These are phyloP conservation scores for Drosophila suzukii DNA, from an alignment of 1,140 invertebrate species.

Conservation along the genomic window DNA sequence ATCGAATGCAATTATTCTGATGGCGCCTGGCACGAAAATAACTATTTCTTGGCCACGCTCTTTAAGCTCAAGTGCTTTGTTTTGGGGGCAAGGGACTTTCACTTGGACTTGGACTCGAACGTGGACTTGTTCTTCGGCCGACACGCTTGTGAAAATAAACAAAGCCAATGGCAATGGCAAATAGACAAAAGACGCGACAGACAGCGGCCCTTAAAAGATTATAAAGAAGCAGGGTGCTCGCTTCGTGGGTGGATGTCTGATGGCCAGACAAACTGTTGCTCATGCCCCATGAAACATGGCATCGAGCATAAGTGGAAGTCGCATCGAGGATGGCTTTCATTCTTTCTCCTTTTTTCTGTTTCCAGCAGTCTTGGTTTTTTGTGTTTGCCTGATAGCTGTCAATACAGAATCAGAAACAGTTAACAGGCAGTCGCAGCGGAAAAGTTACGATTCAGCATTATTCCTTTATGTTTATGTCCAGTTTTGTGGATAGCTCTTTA, in stretches of 20 bases:
- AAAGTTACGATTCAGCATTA: constrained; percentile 51
- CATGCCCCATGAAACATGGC: constrained; percentile 44
- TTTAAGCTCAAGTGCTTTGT: constrained; percentile 63
- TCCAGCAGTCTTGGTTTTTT: neutral
- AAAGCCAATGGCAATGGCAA: constrained; percentile 54
- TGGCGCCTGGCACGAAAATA: constrained; percentile 5
- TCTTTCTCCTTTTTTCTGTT: constrained; percentile 21
- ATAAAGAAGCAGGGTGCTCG: constrained; percentile 50
- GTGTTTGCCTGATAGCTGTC: constrained; percentile 20
- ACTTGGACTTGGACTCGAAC: constrained; percentile 1
- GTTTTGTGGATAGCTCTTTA: constrained; percentile 16
- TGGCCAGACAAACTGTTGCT: constrained; percentile 48
- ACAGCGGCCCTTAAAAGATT: constrained; percentile 71
- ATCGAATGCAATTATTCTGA: constrained; percentile 42
- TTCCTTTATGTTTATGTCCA: constrained; percentile 42
- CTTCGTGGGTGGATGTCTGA: constrained; percentile 32
- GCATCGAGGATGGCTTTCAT: constrained; percentile 38
- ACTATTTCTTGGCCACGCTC: constrained; percentile 32
- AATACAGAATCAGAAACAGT: constrained; percentile 32
- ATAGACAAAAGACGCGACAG: constrained; percentile 69
- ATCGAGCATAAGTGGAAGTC: constrained; percentile 41
- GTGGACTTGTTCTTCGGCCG: constrained; percentile 3
- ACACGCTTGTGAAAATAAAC: constrained; percentile 48
- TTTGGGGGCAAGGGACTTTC: constrained; percentile 46
- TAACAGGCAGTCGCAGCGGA: constrained; percentile 10